These are phyloP conservation scores for Chymomyza fuscimana DNA, from an alignment of 2,888 invertebrate genomes.

Conservation along the genomic window DNA sequence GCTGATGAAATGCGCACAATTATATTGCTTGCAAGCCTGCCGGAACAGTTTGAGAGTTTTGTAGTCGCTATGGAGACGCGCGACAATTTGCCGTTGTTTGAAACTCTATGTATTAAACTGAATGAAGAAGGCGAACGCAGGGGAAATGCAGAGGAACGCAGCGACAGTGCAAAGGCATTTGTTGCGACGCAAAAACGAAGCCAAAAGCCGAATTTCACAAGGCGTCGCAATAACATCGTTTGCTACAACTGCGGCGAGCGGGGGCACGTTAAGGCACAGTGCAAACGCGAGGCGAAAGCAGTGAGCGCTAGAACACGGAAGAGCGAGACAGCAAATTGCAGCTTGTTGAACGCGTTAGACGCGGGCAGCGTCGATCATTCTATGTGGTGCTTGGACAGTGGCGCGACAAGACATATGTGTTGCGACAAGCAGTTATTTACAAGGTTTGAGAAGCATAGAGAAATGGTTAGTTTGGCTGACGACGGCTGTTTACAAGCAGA, in stretches of 20 bases:
- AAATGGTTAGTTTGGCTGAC: background rate
- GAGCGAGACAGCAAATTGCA: too few relatives aligned
- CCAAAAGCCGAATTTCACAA: too few relatives aligned
- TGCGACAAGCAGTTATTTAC: background rate
- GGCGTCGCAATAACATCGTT: too few relatives aligned
- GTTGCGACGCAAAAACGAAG: too few relatives aligned
- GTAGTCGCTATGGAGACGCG: slow-evolving; percentile 16
- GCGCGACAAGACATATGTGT: background rate
- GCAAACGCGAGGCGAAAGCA: too few relatives aligned
- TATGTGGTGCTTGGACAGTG: background rate
- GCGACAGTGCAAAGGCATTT: too few relatives aligned
- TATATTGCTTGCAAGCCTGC: slow-evolving; percentile 13
- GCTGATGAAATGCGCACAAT: background rate
- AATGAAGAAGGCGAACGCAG: slow-evolving; percentile 15
- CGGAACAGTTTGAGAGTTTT: slow-evolving; percentile 10
- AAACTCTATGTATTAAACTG: slow-evolving; percentile 16
- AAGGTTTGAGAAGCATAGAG: too few relatives aligned
- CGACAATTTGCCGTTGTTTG: slow-evolving; percentile 11
- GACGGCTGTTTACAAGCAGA: background rate
- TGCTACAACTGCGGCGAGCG: too few relatives aligned
- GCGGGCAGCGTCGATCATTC: too few relatives aligned
- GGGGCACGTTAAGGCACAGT: too few relatives aligned
- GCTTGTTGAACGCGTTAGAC: too few relatives aligned
- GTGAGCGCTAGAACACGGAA: too few relatives aligned
- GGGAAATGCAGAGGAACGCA: slow-evolving; percentile 1